Evolutionary conservation across 2,888 invertebrate species (phyloP), one percentile per base, ranked within the genome.

Genomic region (Erynnis tages): DNA sequence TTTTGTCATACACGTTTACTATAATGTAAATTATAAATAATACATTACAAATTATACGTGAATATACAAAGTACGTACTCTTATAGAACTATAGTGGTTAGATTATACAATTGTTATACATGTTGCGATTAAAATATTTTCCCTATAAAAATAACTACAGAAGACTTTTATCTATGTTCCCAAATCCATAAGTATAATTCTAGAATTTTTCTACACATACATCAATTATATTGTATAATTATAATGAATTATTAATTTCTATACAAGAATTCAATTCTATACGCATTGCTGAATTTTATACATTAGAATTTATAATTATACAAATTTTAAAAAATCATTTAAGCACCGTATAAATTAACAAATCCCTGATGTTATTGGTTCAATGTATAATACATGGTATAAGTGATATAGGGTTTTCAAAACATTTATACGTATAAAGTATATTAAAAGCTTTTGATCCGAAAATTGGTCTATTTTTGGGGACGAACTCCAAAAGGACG

Each of bases 101-200:
- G 2, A 45, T 52, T 47, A 53, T 49, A 45, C 14, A 10, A 34
- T 37, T 32, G 14, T 25, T 45, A 53, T 44, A 47, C 17, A 40
- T 21, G 34, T 46, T 37, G 34, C 47, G 43, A 53, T 43, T 53
- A 54, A 38, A 47, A 50, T 54, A 57, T 41, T 41, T n/a, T 29
- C 11, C 23, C 49, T 49, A 49, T 49, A 49, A 49, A 45, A 76
- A 75, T 71, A 69, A 63, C 71, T 71, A 75, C 67, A 64, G 43
- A 50, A 63, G 55, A 45, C 11, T 63, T 38, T 63, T 53, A 56
- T 66, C 71, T 72, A 76, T 77, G 77, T 68, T 76, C 75, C 75
- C 75, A 65, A 67, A 63, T 66, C 66, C 71, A 73, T 59, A 52
- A 37, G 55, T 50, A 44, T 38, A 23, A 34, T 38, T 53, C 11